These are phyloP conservation scores for Acrocephalus scirpaceus DNA, from an alignment of 2,797 vertebrate species.

Conservation along the genomic window DNA sequence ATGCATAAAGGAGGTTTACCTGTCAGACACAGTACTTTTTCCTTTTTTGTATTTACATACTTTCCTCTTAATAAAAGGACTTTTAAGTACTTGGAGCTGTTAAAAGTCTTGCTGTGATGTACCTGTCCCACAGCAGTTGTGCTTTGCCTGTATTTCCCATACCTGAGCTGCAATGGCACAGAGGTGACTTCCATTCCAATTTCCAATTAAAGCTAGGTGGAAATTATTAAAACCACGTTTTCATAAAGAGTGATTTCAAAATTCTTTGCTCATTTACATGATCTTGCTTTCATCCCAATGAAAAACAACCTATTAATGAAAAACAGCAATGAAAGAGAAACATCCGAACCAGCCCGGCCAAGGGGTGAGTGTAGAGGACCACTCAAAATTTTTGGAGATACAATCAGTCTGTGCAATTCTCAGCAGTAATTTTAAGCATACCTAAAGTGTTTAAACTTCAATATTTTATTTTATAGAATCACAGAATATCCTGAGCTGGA, in stretches of 20 bases:
- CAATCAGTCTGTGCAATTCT: background rate
- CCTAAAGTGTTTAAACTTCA: background rate
- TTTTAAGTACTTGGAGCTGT: background rate
- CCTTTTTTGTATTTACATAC: background rate
- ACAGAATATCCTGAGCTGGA: background rate
- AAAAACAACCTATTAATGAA: background rate
- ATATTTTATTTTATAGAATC: background rate
- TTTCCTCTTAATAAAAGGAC: background rate
- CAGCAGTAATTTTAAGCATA: background rate
- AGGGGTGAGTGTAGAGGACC: background rate
- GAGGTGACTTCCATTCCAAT: background rate
- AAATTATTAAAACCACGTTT: background rate
- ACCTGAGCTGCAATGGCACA: background rate
- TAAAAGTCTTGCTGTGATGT: background rate
- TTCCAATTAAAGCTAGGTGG: background rate
- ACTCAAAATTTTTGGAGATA: background rate
- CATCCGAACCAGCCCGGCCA: background rate
- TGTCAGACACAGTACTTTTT: background rate
- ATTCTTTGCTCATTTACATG: background rate
- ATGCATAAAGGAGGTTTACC: background rate
- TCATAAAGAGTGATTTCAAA: background rate
- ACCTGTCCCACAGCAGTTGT: background rate
- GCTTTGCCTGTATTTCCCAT: background rate
- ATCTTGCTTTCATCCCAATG: background rate
- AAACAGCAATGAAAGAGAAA: background rate